Percentiles rank a stretch among this genome's conserved stretches.
Evolutionary conservation across 2,113 vertebrate species (phyloP).

Genomic region (Psilopogon haemacephalus): DNA sequence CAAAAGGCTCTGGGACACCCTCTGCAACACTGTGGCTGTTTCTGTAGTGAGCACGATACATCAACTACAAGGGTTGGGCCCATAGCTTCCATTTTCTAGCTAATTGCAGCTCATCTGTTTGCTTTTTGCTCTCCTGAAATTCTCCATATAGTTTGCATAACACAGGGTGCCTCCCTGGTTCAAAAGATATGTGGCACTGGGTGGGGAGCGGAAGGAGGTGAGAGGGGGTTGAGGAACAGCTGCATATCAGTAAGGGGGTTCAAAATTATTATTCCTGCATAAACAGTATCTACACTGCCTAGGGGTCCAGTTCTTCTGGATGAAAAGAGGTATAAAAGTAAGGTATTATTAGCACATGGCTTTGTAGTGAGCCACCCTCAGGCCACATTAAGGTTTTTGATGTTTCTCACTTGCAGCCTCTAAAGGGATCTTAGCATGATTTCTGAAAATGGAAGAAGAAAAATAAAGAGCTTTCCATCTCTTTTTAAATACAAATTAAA

Average conservation of each 20-base stretch:
- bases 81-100: background rate
- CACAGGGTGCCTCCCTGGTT: background rate
- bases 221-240: background rate
- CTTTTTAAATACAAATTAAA: background rate
- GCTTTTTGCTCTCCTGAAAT: background rate
- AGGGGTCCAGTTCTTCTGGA: conserved; percentile 2
- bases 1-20: background rate
- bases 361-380: conserved; percentile 62
- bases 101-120: background rate
- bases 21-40: background rate
- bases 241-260: background rate
- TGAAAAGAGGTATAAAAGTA: conserved; percentile 39
- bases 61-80: background rate
- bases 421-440: conserved; percentile 15
- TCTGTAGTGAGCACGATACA: background rate
- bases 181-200: background rate
- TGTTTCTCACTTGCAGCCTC: conserved; percentile 14
- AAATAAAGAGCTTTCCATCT: background rate
- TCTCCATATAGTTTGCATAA: background rate
- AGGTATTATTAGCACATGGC: conserved; percentile 40
- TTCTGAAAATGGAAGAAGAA: background rate
- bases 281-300: background rate
- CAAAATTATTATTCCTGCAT: background rate
- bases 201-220: too few species aligned
- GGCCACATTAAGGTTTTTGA: conserved; percentile 59